Evolutionary conservation across 2,113 vertebrate species (phyloP).

Genomic region (Notiomystis cincta): DNA sequence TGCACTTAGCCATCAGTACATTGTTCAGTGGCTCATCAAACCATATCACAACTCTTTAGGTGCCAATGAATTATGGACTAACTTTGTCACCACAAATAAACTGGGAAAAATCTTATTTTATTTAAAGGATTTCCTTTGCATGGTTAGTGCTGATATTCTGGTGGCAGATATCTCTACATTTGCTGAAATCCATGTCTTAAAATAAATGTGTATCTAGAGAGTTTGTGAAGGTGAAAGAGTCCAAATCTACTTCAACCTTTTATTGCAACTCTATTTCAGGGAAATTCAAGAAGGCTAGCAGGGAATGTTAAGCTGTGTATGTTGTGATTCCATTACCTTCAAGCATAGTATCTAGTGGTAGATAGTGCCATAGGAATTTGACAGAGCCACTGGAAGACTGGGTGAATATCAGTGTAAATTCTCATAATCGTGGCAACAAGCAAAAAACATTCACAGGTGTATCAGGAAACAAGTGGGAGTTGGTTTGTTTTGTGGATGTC

Average conservation of each 20-base stretch:
- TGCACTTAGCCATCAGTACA: background rate
- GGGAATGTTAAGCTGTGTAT: background rate
- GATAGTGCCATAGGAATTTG: background rate
- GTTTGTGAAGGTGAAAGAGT: background rate
- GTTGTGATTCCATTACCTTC: background rate
- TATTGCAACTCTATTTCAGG: background rate
- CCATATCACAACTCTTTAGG: background rate
- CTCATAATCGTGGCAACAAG: background rate
- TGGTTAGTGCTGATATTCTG: background rate
- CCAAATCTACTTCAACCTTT: background rate
- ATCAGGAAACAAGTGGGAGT: background rate
- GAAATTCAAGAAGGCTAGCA: background rate
- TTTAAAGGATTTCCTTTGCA: background rate
- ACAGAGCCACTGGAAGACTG: background rate
- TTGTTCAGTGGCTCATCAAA: background rate
- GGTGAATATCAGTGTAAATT: background rate
- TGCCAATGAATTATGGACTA: background rate
- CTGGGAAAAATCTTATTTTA: background rate
- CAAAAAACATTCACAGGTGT: background rate
- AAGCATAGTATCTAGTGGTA: background rate
- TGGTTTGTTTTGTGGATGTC: background rate
- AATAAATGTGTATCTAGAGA: background rate
- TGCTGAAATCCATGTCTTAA: background rate
- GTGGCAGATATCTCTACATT: background rate
- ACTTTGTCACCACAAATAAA: background rate